phyloP scores from a whole-genome alignment of 37 sponge, comb jelly and placozoan species.

The Corticium candelabrum region DNA sequence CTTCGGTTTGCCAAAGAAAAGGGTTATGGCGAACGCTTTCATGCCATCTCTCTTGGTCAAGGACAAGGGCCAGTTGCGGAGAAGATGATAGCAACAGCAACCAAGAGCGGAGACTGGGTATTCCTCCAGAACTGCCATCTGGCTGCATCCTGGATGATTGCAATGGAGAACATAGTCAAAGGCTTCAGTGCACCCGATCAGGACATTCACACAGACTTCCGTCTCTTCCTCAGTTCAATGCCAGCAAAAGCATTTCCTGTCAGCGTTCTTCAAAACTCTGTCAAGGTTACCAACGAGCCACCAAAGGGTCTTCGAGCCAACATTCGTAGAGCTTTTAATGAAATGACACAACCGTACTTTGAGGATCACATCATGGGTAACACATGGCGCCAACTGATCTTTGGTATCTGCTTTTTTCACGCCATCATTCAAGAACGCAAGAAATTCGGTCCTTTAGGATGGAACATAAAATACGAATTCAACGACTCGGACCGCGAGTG shows the following conservation, averaged over 20 bases:
- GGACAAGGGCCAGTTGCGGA: conserved; percentile 99
- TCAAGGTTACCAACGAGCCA: conserved; percentile 99
- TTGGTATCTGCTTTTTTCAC: conserved; percentile 97
- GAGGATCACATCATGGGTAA: conserved; percentile 75
- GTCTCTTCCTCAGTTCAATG: conserved; percentile 94
- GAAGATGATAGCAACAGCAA: conserved; percentile 76
- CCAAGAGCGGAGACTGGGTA: conserved; percentile 85
- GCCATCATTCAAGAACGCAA: conserved; percentile 94
- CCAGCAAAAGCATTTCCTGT: conserved; percentile 93
- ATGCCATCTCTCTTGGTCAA: conserved; percentile 96
- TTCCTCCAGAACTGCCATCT: conserved; percentile 99
- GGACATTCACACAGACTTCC: conserved; percentile 77
- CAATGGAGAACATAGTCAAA: conserved; percentile 86
- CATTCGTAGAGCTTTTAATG: conserved; percentile 81
- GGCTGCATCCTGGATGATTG: conserved; percentile 98
- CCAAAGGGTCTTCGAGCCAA: conserved; percentile 95
- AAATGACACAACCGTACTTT: conserved; percentile 73
- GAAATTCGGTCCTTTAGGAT: conserved; percentile 98
- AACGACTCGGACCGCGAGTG: conserved; percentile 95
- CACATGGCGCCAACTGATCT: conserved; percentile 88
- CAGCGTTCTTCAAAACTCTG: conserved; percentile 89
- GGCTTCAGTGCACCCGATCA: conserved; percentile 62
- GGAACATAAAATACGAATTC: conserved; percentile 99
- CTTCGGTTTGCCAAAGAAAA: conserved; percentile 91
- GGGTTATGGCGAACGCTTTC: conserved; percentile 82